Evolutionary conservation across 2,797 vertebrate species (phyloP).

Genomic region (Sparus aurata): DNA sequence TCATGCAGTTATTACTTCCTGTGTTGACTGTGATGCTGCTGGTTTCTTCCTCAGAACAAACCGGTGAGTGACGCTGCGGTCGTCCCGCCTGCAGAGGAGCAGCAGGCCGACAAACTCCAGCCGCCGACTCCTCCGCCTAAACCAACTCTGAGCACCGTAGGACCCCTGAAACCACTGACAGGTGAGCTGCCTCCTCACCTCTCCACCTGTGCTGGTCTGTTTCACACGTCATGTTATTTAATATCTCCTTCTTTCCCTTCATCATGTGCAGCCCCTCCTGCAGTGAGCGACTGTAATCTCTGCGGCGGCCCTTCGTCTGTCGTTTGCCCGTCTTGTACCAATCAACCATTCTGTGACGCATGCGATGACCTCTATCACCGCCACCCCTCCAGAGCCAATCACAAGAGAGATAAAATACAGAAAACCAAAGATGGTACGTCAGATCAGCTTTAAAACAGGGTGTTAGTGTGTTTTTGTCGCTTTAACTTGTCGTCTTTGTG

Average conservation of each 20-base stretch:
- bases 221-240: neutral
- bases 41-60: slow-evolving; percentile 34
- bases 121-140: slow-evolving; percentile 17
- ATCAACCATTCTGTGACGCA: slow-evolving; percentile 79
- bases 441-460: neutral
- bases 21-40: neutral
- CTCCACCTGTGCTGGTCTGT: neutral
- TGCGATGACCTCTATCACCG: slow-evolving; percentile 88
- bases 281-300: slow-evolving; percentile 69
- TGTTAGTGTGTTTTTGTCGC: neutral
- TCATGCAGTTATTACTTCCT: neutral
- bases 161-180: slow-evolving; percentile 27
- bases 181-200: slow-evolving; percentile 41
- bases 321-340: slow-evolving; percentile 84
- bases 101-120: slow-evolving; percentile 2
- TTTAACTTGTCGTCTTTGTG: neutral
- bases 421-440: slow-evolving; percentile 54
- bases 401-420: slow-evolving; percentile 73
- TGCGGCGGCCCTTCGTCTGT: slow-evolving; percentile 77
- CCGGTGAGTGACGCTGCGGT: slow-evolving; percentile 27
- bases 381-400: slow-evolving; percentile 85
- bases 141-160: neutral
- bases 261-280: slow-evolving; percentile 2
- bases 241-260: neutral
- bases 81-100: slow-evolving; percentile 28